These are phyloP conservation scores for Caenorhabditis virilis DNA, from an alignment of 2,888 invertebrate species.

Conservation along the genomic window DNA sequence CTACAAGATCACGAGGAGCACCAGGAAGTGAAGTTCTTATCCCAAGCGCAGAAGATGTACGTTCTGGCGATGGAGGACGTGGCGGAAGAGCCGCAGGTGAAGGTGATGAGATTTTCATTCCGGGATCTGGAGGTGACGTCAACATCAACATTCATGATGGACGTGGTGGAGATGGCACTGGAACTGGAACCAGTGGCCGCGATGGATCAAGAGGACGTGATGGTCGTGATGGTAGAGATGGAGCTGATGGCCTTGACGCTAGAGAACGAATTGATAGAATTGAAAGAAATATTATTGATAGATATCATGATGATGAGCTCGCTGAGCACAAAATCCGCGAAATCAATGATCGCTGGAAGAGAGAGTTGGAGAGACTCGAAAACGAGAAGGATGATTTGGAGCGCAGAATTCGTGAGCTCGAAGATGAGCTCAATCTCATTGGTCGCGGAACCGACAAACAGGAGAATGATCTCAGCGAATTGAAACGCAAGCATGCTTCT, in stretches of 20 bases:
- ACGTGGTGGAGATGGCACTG: constrained; percentile 5
- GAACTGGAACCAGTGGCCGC: constrained; percentile 8
- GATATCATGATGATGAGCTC: constrained; percentile 63
- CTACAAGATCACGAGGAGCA: constrained; percentile 22
- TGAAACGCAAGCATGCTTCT: constrained; percentile 61
- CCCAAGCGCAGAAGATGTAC: constrained; percentile 31
- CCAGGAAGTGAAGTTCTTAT: constrained; percentile 32
- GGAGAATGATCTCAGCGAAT: constrained; percentile 59
- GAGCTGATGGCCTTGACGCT: constrained; percentile 31
- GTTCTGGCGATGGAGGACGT: constrained; percentile 3
- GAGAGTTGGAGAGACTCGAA: constrained; percentile 63
- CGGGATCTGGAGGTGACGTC: neutral
- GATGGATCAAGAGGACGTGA: neutral
- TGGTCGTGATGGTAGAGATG: constrained; percentile 28
- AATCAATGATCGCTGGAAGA: constrained; percentile 66
- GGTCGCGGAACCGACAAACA: constrained; percentile 59
- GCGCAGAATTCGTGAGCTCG: constrained; percentile 59
- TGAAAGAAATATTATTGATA: constrained; percentile 37
- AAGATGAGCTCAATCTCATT: constrained; percentile 61
- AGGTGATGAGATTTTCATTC: constrained; percentile 12
- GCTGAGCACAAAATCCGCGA: constrained; percentile 48
- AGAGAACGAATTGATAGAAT: constrained; percentile 33
- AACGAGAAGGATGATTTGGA: constrained; percentile 67
- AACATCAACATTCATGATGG: constrained; percentile 2
- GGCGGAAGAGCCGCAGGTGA: neutral